Evolutionary conservation across 1,140 invertebrate species (phyloP).

Genomic region (Sesamia nonagrioides): DNA sequence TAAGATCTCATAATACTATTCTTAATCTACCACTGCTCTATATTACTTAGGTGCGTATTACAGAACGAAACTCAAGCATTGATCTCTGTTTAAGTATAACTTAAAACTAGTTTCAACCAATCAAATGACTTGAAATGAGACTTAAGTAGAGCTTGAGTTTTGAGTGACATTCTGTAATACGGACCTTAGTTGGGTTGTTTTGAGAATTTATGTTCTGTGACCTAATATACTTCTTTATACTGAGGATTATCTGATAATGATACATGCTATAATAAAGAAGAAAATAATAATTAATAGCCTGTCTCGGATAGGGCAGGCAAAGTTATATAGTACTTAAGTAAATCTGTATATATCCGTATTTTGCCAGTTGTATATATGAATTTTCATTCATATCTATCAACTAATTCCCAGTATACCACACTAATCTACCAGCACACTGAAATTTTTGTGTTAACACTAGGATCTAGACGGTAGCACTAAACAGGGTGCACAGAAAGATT

Average conservation of each 20-base stretch:
- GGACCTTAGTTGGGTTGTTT: neutral
- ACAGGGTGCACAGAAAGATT: slow-evolving; percentile 57
- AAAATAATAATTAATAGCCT: neutral
- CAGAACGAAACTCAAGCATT: no score
- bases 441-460: slow-evolving; percentile 71
- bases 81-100: no score
- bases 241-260: slow-evolving; percentile 4
- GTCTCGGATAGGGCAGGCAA: no score
- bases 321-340: no score
- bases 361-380: no score
- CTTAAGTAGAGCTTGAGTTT: no score
- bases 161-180: no score
- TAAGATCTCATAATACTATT: neutral
- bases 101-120: no score
- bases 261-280: no score
- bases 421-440: slow-evolving; percentile 12
- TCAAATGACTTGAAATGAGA: no score
- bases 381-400: neutral
- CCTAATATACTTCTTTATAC: neutral
- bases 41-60: no score
- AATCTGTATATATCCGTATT: no score
- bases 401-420: neutral
- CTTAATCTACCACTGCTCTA: neutral
- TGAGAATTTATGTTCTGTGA: neutral
- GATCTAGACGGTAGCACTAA: slow-evolving; percentile 65